Evolutionary conservation across 2,888 invertebrate genomes (phyloP).

Genomic region (Scaptomyza reducta): DNA sequence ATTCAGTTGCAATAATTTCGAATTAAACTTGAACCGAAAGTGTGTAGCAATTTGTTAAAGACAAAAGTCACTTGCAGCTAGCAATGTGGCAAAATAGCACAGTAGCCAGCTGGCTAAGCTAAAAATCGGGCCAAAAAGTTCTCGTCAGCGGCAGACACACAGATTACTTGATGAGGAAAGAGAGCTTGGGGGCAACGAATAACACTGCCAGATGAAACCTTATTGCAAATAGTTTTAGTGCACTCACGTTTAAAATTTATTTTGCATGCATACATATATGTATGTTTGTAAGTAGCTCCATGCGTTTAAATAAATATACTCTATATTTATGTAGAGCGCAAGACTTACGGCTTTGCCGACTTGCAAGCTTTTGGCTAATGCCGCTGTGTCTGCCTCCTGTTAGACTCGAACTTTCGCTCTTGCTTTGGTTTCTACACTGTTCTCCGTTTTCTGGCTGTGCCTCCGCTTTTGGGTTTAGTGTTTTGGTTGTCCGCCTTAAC

Average conservation of each 20-base stretch:
- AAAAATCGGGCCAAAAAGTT: constrained; percentile 53
- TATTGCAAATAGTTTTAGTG: constrained; percentile 66
- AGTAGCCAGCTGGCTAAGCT: not conserved
- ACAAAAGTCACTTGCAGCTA: constrained; percentile 67
- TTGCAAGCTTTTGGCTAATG: constrained; percentile 38
- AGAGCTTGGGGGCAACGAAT: constrained; percentile 8
- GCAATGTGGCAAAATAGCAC: not conserved
- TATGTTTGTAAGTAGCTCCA: constrained; percentile 7
- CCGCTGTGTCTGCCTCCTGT: constrained; percentile 25
- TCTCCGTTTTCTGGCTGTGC: constrained; percentile 1
- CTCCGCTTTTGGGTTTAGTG: constrained; percentile 21
- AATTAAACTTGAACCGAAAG: constrained; percentile 74
- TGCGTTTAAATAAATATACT: not conserved
- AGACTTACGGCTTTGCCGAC: constrained; percentile 69
- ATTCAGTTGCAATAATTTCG: constrained; percentile 66
- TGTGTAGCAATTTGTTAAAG: constrained; percentile 77
- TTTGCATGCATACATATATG: constrained; percentile 57
- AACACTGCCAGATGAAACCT: constrained; percentile 38
- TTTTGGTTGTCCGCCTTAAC: constrained; percentile 58
- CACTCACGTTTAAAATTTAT: constrained; percentile 73
- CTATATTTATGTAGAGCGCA: constrained; percentile 30
- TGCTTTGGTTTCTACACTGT: constrained; percentile 1
- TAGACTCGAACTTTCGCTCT: constrained; percentile 23
- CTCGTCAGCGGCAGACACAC: constrained; percentile 37
- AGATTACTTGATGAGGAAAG: not conserved